Conservation (phyloP, 1,140 invertebrate species). For the Elysia chlorotica region DNA sequence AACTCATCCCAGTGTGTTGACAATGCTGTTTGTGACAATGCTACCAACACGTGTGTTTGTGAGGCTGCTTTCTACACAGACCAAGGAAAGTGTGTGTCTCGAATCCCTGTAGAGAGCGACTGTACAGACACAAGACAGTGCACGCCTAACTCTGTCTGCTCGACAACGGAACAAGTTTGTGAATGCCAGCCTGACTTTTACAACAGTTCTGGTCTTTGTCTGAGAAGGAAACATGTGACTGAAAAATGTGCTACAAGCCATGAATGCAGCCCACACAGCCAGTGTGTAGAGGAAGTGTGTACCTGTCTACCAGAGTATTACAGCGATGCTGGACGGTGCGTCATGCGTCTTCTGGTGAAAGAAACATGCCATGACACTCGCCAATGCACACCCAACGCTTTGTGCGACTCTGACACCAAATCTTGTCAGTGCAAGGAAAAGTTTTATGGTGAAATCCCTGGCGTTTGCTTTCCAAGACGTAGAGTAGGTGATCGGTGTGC, state of each 20-base stretch:
- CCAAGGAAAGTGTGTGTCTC: constrained; percentile 6
- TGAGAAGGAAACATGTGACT: neutral
- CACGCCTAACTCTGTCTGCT: constrained; percentile 15
- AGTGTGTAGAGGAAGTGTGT: constrained; percentile 15
- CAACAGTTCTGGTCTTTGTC: constrained; percentile 11
- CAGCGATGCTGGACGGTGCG: constrained; percentile 10
- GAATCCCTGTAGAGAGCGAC: neutral
- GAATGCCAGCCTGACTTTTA: constrained; percentile 16
- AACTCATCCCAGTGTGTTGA: constrained; percentile 8
- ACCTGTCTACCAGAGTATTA: constrained; percentile 15
- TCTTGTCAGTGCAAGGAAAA: constrained; percentile 6
- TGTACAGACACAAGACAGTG: constrained; percentile 23
- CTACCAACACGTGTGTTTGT: constrained; percentile 19
- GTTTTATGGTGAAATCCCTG: constrained; percentile 3
- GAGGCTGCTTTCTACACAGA: constrained; percentile 23
- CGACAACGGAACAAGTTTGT: constrained; percentile 13
- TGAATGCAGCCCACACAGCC: constrained; percentile 12
- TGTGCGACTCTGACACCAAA: neutral
- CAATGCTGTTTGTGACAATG: constrained; percentile 6
- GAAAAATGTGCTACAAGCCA: neutral
- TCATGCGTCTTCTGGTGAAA: neutral
- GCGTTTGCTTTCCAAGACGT: neutral
- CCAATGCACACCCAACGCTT: constrained; percentile 12
- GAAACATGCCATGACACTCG: neutral
- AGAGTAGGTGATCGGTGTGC: neutral